Conservation (phyloP, 2,797 vertebrate species). For the Sebastes elongatus region DNA sequence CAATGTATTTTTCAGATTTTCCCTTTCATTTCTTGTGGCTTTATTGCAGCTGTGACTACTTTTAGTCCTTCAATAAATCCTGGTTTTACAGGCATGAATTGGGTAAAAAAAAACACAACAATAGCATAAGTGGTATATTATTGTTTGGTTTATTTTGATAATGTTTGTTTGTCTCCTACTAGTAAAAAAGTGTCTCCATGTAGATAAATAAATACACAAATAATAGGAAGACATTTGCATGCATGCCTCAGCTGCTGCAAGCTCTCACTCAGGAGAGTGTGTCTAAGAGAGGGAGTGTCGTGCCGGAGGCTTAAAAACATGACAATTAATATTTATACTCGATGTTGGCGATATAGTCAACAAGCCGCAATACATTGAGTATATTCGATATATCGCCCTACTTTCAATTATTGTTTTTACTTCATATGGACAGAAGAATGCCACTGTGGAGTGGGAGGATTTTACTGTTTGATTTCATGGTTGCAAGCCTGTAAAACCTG, state of each 20-base stretch:
- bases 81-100: not conserved
- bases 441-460: constrained; percentile 26
- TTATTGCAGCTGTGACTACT: not conserved
- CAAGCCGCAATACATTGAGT: too few species aligned
- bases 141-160: not conserved
- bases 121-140: not conserved
- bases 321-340: too few species aligned
- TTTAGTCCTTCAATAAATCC: not conserved
- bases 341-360: too few species aligned
- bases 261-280: too few species aligned
- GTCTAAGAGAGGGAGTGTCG: too few species aligned
- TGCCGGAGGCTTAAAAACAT: too few species aligned
- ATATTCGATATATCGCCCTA: too few species aligned
- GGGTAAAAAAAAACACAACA: not conserved
- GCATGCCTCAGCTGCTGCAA: not conserved
- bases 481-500: constrained; percentile 21
- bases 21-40: not conserved
- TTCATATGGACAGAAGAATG: not conserved
- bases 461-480: constrained; percentile 28
- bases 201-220: not conserved
- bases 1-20: not conserved
- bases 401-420: constrained; percentile 9
- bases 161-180: not conserved
- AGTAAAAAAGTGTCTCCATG: not conserved
- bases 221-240: not conserved